A percentile compares a stretch with the other conserved stretches of the same genome.
Conservation (phyloP, 64 coral and sea anemone species). For the Acropora yongei region DNA sequence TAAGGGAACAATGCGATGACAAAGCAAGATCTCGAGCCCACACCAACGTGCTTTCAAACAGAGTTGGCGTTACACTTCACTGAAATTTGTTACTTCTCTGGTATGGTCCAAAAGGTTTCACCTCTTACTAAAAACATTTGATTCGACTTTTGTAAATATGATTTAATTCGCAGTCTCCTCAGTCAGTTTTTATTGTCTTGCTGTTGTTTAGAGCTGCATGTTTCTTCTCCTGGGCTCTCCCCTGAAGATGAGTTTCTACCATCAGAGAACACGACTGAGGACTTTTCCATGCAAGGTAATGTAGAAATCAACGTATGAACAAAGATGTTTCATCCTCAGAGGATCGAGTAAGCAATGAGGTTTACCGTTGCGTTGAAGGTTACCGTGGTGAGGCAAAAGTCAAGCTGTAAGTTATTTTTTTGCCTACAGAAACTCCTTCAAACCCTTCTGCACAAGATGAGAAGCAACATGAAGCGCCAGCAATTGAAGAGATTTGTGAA, state of each 20-base stretch:
- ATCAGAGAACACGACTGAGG: not conserved
- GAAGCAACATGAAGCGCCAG: not conserved
- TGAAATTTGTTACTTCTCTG: no score
- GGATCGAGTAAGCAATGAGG: not conserved
- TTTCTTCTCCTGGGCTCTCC: not conserved
- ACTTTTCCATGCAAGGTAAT: slow-evolving; percentile 2
- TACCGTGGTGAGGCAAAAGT: no score
- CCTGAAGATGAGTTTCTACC: not conserved
- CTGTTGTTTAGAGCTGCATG: not conserved
- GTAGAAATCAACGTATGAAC: not conserved
- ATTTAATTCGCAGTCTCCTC: no score
- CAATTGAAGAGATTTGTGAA: not conserved
- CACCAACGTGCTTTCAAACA: no score
- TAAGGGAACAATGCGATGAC: no score
- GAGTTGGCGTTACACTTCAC: no score
- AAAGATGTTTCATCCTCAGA: not conserved
- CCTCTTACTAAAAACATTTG: no score
- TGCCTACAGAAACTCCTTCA: not conserved
- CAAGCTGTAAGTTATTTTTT: not conserved
- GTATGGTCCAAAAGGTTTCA: no score
- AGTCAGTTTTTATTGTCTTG: not conserved
- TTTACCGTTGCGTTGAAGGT: not conserved
- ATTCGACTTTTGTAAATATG: no score
- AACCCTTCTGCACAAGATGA: not conserved
- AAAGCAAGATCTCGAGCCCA: no score